These are phyloP conservation scores for Pollenia griseotomentosa DNA, from an alignment of 2,888 invertebrate species.

Conservation along the genomic window DNA sequence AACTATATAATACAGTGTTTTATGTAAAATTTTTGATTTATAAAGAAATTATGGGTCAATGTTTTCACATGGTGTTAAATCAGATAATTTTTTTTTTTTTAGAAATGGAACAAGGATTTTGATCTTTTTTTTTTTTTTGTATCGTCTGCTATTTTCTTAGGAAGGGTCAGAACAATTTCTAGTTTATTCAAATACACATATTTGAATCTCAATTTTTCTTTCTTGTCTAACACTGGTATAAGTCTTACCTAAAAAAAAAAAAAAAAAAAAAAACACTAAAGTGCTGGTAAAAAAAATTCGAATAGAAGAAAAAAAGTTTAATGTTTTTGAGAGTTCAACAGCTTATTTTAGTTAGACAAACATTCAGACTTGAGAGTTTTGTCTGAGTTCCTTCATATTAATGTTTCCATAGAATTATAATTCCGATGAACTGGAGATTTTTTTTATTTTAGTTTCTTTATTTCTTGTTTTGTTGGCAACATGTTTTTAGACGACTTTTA, in stretches of 20 bases:
- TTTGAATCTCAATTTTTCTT: background rate
- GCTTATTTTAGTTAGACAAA: conserved; percentile 54
- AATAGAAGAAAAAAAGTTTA: conserved; percentile 45
- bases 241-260: background rate
- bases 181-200: background rate
- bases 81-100: background rate
- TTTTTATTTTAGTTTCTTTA: conserved; percentile 8
- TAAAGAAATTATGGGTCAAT: conserved; percentile 13
- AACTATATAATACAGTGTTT: background rate
- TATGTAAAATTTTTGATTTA: background rate
- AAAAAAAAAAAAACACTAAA: background rate
- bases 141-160: conserved; percentile 2
- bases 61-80: background rate
- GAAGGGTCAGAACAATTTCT: conserved; percentile 31
- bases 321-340: conserved; percentile 65
- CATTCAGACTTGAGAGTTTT: conserved; percentile 11
- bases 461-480: conserved; percentile 46
- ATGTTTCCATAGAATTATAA: conserved; percentile 67
- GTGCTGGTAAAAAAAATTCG: background rate
- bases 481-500: conserved; percentile 47
- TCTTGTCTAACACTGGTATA: too few relatives aligned
- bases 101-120: background rate
- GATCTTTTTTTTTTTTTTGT: background rate
- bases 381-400: conserved; percentile 24
- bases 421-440: conserved; percentile 55